Evolutionary conservation across 2,888 invertebrate species (phyloP), one percentile per base, ranked within the genome.

Genomic region (Parascotia fuliginaria): DNA sequence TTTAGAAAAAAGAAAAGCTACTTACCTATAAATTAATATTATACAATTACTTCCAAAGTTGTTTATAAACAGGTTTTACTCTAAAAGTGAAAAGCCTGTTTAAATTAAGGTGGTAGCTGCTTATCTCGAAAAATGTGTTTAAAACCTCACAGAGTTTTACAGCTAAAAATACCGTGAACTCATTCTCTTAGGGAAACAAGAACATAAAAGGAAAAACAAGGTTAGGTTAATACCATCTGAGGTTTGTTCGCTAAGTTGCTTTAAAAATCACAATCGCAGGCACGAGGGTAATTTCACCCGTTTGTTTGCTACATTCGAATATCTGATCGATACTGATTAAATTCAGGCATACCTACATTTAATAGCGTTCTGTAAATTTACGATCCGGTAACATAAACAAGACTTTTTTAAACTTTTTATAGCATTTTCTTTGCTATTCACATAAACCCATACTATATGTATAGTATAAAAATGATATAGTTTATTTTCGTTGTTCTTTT

Each of bases 201-300:
- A 16, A n/a, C 16, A 16, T 34, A 34, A 16, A 34, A 34, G 33
- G 33, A 15, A 34, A 34, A 34, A 33, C 32, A 34, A 34, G 16
- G 14, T 16, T 16, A 14, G n/a, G 4, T 19, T 19, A 33, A 15
- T 15, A 33, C 33, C 19, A 2, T 22, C 19, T 36, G 12, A 36
- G 11, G 36, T 15, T 34, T n/a, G 15, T 16, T 11, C 12, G 5
- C 19, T 13, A 7, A 19, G 36, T 36, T 36, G 36, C 22, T 19
- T 36, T 6, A 32, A 16, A 34, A 36, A 19, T 19, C 22, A 36
- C 16, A 36, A 12, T 36, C 36, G 16, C 16, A 6, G 11, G 12
- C 11, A 9, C 6, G 6, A 36, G 19, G 11, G 6, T 11, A 11
- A 36, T 16, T 36, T 19, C 13, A 33, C 3, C n/a, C 9, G 15